phyloP scores from a whole-genome alignment of 1,140 invertebrate species.

The Spodoptera litura region DNA sequence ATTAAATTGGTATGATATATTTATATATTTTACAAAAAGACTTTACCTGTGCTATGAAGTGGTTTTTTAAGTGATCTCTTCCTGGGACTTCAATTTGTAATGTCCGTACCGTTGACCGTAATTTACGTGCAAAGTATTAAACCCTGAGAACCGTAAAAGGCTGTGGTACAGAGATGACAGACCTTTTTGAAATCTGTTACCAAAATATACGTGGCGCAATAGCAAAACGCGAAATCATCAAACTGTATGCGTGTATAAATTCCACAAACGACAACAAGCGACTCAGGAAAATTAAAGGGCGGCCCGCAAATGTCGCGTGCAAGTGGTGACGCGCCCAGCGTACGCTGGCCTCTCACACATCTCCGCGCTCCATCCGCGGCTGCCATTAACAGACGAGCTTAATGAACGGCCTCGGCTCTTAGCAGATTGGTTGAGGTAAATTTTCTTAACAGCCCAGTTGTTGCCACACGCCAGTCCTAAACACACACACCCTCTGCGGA shows the following conservation, averaged over 20 bases:
- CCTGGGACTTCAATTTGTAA: background rate
- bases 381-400: background rate
- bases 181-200: constrained; percentile 45
- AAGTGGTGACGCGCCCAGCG: constrained; percentile 35
- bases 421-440: constrained; percentile 42
- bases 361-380: background rate
- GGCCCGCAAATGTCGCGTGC: constrained; percentile 46
- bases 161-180: background rate
- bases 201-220: constrained; percentile 29
- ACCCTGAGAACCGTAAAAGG: background rate
- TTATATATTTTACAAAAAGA: too few species aligned
- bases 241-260: constrained; percentile 46
- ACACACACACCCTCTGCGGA: constrained; percentile 60
- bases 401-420: constrained; percentile 45
- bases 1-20: too few species aligned
- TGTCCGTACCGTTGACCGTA: too few species aligned
- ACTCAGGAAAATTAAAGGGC: constrained; percentile 47
- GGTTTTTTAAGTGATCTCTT: too few species aligned
- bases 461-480: constrained; percentile 55
- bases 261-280: constrained; percentile 45
- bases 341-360: constrained; percentile 18
- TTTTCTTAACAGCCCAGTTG: constrained; percentile 55
- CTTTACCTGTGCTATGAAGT: too few species aligned
- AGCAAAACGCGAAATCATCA: constrained; percentile 34
- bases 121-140: constrained; percentile 18